Evolutionary conservation across 1,140 invertebrate genomes (phyloP), one percentile per base, ranked within the genome.

Genomic region (Monochamus saltuarius): DNA sequence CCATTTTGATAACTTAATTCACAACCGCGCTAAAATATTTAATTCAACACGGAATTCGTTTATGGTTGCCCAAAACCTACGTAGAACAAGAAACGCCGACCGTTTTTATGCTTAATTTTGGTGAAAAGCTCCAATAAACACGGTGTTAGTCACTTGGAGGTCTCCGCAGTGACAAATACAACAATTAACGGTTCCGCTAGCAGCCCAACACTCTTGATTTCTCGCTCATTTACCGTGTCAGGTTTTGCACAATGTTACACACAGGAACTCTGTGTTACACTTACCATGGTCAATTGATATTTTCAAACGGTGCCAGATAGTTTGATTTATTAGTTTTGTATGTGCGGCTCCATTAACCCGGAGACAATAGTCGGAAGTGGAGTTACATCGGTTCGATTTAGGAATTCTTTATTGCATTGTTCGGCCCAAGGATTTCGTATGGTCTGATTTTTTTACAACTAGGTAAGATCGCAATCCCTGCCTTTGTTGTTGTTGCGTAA

Each of bases 201-300:
- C 29, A 45, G 51, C 51, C 39, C 37, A 51, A 36, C 40, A 62
- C 60, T 62, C 38, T 57, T 57, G 60, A 62, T 62, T 62, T 62
- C 60, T 53, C 45, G 52, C 46, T 38, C 39, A 39, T 13, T 61
- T 50, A 57, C 60, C 60, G 55, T 57, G 60, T 62, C 59, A 43
- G 60, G 60, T 55, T 62, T 62, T 59, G 56, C 56, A 62, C 56
- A 59, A 62, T 40, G 39, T 40, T 40, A 40, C 39, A 40, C 39
- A 40, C 43, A 45, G 40, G 52, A 57, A 55, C 36, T 60, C 55
- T 64, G 57, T 43, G 53, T 60, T 60, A 56, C 47, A 59, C 7
- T 56, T 56, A 64, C 47, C 62, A 64, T 53, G 62, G 62, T 60
- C 62, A 63, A 49, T 50, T 36, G 57, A 52, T 59, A 47, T 45